Evolutionary conservation across 2,113 vertebrate genomes (phyloP).

Genomic region (Copsychus sechellarum): DNA sequence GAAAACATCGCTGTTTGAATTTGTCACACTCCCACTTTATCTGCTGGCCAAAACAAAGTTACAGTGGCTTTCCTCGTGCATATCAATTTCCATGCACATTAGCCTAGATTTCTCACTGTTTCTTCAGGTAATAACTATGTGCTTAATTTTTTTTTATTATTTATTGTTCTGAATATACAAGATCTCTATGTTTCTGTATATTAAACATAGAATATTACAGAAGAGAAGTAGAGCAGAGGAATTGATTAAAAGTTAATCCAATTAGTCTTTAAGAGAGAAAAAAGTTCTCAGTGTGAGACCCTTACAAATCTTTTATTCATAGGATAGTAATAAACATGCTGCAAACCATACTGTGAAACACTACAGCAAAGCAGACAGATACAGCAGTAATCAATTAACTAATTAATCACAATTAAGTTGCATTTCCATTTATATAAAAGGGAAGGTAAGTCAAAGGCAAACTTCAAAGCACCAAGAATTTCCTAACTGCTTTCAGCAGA

Average conservation of each 20-base stretch:
- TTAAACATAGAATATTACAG: not conserved
- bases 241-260: not conserved
- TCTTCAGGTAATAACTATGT: not conserved
- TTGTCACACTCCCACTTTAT: not conserved
- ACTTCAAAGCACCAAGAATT: slow-evolving; percentile 15
- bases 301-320: not conserved
- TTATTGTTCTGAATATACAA: not conserved
- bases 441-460: slow-evolving; percentile 10
- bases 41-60: not conserved
- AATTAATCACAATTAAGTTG: slow-evolving; percentile 37
- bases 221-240: not conserved
- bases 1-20: not conserved
- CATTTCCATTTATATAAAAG: slow-evolving; percentile 12
- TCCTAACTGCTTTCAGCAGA: not conserved
- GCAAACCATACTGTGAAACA: slow-evolving; percentile 1
- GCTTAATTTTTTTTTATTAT: not conserved
- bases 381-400: slow-evolving; percentile 33
- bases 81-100: not conserved
- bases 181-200: not conserved
- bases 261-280: not conserved
- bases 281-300: not conserved
- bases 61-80: not conserved
- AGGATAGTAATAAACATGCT: not conserved
- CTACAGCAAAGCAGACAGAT: not conserved
- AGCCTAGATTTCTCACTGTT: not conserved